Evolutionary conservation across 2,888 invertebrate species (phyloP).

Genomic region (Cabera pusaria): DNA sequence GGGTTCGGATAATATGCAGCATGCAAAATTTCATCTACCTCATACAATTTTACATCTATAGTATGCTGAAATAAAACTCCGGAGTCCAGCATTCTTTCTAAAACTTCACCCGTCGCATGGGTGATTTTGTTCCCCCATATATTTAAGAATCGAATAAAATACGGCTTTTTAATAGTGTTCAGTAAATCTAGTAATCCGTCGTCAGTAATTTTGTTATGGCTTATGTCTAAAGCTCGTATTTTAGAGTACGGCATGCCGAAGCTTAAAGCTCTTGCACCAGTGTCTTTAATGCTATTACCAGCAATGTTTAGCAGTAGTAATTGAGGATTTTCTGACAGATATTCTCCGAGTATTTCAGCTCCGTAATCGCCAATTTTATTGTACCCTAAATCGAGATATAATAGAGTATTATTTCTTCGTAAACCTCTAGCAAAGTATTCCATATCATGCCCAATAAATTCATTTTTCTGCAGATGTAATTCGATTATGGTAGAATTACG

Average conservation of each 20-base stretch:
- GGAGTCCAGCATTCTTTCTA: conserved; percentile 63
- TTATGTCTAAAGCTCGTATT: conserved; percentile 82
- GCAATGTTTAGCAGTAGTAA: conserved; percentile 79
- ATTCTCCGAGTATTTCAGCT: conserved; percentile 75
- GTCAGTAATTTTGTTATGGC: conserved; percentile 81
- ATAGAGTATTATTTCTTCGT: conserved; percentile 71
- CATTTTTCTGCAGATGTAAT: conserved; percentile 83
- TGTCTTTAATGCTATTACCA: conserved; percentile 80
- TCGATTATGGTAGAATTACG: conserved; percentile 71
- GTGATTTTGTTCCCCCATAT: conserved; percentile 69
- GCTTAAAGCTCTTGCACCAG: conserved; percentile 82
- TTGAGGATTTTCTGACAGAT: conserved; percentile 74
- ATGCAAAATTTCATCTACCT: conserved; percentile 54
- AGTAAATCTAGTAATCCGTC: conserved; percentile 78
- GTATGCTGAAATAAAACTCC: conserved; percentile 63
- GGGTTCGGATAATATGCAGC: conserved; percentile 71
- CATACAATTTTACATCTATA: conserved; percentile 62
- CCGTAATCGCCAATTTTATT: conserved; percentile 85
- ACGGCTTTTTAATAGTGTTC: conserved; percentile 81
- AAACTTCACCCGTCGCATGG: conserved; percentile 63
- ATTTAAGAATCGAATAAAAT: conserved; percentile 60
- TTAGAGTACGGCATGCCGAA: conserved; percentile 82
- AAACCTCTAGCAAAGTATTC: conserved; percentile 81
- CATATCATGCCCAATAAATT: conserved; percentile 84
- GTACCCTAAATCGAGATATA: conserved; percentile 82